Percentiles rank a stretch among this genome's conserved stretches.
Evolutionary conservation across 2,888 invertebrate genomes (phyloP).

Genomic region (Thelaira solivaga): DNA sequence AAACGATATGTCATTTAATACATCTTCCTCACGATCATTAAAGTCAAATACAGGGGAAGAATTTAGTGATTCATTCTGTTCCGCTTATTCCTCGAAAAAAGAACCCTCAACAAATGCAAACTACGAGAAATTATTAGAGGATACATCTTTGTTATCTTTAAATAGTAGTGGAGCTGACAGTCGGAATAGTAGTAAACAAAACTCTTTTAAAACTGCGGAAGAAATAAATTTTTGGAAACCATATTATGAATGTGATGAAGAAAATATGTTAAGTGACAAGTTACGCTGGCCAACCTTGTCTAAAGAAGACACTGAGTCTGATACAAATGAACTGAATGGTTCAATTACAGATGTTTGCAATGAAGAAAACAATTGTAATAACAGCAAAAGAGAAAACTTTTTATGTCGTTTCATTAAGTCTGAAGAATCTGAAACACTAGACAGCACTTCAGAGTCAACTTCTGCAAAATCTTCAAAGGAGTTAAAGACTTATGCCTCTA

Average conservation of each 20-base stretch:
- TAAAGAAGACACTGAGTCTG: neutral
- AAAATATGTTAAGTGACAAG: neutral
- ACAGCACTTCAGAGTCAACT: neutral
- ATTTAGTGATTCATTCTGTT: neutral
- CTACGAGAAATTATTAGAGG: constrained; percentile 43
- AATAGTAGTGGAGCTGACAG: neutral
- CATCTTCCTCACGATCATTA: constrained; percentile 4
- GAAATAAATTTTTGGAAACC: constrained; percentile 8
- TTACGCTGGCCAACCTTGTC: constrained; percentile 30
- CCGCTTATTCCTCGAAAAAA: neutral
- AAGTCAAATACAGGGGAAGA: constrained; percentile 2
- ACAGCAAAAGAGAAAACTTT: constrained; percentile 1
- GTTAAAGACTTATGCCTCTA: constrained; percentile 29
- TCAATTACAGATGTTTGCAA: neutral
- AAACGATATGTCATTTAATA: neutral
- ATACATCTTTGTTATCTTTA: neutral
- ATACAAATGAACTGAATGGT: neutral
- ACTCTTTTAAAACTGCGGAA: constrained; percentile 1
- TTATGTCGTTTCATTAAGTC: constrained; percentile 43
- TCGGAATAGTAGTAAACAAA: neutral
- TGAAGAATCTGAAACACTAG: neutral
- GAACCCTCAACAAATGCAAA: neutral
- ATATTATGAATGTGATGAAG: neutral
- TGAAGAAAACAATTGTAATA: neutral
- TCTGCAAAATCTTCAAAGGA: neutral